phyloP scores from a whole-genome alignment of 2,888 invertebrate species.

The Eristalinus sepulchralis region DNA sequence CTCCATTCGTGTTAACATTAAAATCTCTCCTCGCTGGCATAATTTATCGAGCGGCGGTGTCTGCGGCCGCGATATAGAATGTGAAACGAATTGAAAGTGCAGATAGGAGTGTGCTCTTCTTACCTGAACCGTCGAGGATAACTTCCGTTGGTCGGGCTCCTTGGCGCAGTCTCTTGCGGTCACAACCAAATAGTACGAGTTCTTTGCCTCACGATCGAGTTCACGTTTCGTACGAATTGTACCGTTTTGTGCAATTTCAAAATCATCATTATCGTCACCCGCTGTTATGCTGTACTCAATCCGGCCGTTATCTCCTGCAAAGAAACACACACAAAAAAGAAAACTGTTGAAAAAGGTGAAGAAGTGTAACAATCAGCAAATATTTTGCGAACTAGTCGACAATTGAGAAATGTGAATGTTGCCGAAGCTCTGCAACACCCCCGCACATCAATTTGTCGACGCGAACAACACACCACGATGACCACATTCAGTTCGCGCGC shows the following conservation, averaged over 20 bases:
- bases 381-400: neutral
- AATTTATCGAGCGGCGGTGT: slow-evolving; percentile 48
- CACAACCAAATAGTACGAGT: slow-evolving; percentile 91
- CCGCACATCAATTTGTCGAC: neutral
- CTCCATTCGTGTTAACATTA: slow-evolving; percentile 69
- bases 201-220: slow-evolving; percentile 92
- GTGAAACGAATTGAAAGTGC: slow-evolving; percentile 21
- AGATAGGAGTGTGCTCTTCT: slow-evolving; percentile 52
- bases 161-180: slow-evolving; percentile 92
- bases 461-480: slow-evolving; percentile 15
- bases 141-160: slow-evolving; percentile 84
- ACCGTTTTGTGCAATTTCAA: slow-evolving; percentile 91
- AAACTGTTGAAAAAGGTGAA: slow-evolving; percentile 25
- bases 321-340: slow-evolving; percentile 60
- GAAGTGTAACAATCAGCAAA: slow-evolving; percentile 35
- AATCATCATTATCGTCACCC: slow-evolving; percentile 91
- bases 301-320: slow-evolving; percentile 90
- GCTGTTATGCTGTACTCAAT: slow-evolving; percentile 90
- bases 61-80: no score
- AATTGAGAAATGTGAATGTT: slow-evolving; percentile 5
- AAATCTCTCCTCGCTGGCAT: slow-evolving; percentile 59
- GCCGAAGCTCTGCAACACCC: slow-evolving; percentile 27
- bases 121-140: slow-evolving; percentile 93
- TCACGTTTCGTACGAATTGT: slow-evolving; percentile 88
- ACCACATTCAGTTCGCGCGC: slow-evolving; percentile 35